Evolutionary conservation across 1,140 invertebrate genomes (phyloP).

Genomic region (Cydia splendana): DNA sequence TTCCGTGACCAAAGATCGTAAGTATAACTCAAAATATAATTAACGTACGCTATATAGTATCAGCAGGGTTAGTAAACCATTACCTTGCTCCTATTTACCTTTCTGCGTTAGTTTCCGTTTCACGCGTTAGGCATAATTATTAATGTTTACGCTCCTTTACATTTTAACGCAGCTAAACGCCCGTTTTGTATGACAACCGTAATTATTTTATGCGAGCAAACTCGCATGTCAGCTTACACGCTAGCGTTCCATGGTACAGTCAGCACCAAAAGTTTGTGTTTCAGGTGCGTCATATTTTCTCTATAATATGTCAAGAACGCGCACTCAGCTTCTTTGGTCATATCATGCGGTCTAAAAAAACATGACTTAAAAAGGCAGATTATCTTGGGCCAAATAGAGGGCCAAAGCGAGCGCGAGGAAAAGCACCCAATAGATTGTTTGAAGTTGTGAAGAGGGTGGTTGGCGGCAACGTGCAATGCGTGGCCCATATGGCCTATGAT

Average conservation of each 20-base stretch:
- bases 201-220: constrained; percentile 36
- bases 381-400: too few relatives aligned
- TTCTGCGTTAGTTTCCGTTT: constrained; percentile 24
- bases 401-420: too few relatives aligned
- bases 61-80: constrained; percentile 3
- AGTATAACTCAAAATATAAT: neutral
- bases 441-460: too few relatives aligned
- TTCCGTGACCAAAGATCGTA: neutral
- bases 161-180: constrained; percentile 24
- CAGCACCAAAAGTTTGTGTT: neutral
- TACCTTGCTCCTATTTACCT: constrained; percentile 15
- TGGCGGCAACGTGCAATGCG: too few relatives aligned
- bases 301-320: too few relatives aligned
- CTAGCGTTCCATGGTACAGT: neutral
- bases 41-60: neutral
- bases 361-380: too few relatives aligned
- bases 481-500: too few relatives aligned
- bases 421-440: too few relatives aligned
- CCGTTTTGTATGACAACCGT: constrained; percentile 27
- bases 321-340: too few relatives aligned
- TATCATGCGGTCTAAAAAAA: too few relatives aligned
- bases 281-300: too few relatives aligned
- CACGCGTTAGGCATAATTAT: neutral
- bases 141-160: constrained; percentile 21
- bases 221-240: constrained; percentile 27